Evolutionary conservation across 1,140 invertebrate genomes (phyloP), one percentile per base, ranked within the genome.

Genomic region (Drosophila lacertosa): DNA sequence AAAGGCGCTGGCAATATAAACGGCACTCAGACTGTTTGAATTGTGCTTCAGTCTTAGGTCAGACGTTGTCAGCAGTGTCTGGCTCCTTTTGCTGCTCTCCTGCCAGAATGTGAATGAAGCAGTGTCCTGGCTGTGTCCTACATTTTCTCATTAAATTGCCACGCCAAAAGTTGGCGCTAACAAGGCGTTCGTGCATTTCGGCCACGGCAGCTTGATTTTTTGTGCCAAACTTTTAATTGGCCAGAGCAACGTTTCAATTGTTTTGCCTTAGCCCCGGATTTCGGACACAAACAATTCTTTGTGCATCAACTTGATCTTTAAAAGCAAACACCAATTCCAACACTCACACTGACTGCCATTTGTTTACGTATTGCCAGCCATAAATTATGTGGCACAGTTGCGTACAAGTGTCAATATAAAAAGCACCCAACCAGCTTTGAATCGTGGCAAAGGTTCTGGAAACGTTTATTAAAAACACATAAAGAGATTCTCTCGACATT

Each of bases 131-230:
- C 33, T 68, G n/a, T 84, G 81, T 88, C 81, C 81, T 86, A 86
- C 65, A 86, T 86, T 88, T 77, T 88, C 81, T 86, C 82, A 88
- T 86, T 86, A 86, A 86, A 86, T 88, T 88, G 81, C 57, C 60
- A 84, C 75, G 82, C 73, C 62, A 74, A 81, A 86, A 86, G 73
- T 86, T 86, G 64, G n/a, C 73, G 74, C 82, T 86, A 86, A 86
- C 81, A 81, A 86, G 82, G 77, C 82, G 69, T 59, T 66, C 69
- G 73, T 77, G 74, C 65, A 69, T 69, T 84, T 80, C 20, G 74
- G 62, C 63, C 63, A 74, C 59, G 76, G 29, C 68, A 73, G 39
- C 73, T 68, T 73, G 67, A 75, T 50, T 54, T 58, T 73, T 84
- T 74, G 59, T 64, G 37, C 45, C 60, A 84, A 88, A 86, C 82